A percentile compares a stretch with the other conserved stretches of the same genome.
phyloP scores from a whole-genome alignment of 2,113 vertebrate species.

The Monarcha castaneiventris region DNA sequence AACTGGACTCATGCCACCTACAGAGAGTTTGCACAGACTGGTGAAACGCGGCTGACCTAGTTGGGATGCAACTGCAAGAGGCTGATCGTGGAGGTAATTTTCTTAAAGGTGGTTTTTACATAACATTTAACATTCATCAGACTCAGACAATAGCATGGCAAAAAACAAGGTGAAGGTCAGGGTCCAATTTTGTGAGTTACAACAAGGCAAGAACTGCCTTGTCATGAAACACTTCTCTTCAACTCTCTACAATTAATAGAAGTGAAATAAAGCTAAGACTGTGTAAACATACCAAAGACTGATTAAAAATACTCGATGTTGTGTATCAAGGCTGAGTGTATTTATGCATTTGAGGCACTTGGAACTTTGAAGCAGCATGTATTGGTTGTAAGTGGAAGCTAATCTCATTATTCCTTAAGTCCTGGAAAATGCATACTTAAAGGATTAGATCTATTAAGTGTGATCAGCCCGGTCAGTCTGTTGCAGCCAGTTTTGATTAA shows the following conservation, averaged over 20 bases:
- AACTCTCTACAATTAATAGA: neutral
- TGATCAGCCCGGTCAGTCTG: neutral
- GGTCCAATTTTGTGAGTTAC: neutral
- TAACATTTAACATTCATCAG: neutral
- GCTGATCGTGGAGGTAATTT: neutral
- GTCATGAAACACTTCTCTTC: neutral
- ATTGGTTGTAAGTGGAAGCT: neutral
- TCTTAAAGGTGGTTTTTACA: neutral
- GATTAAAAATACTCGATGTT: neutral
- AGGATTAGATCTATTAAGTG: neutral
- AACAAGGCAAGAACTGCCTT: neutral
- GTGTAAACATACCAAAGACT: neutral
- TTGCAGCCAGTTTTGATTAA: neutral
- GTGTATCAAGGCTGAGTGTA: neutral
- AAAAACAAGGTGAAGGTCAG: neutral
- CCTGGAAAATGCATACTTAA: neutral
- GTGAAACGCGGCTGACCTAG: neutral
- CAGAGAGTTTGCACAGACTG: neutral
- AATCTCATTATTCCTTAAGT: neutral
- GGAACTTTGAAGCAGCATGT: neutral
- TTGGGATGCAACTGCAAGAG: neutral
- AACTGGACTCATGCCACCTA: neutral
- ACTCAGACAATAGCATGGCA: neutral
- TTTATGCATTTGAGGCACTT: neutral
- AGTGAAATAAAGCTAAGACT: neutral